phyloP scores from a whole-genome alignment of 2,888 invertebrate species.

The Nematopogon swammerdamellus region DNA sequence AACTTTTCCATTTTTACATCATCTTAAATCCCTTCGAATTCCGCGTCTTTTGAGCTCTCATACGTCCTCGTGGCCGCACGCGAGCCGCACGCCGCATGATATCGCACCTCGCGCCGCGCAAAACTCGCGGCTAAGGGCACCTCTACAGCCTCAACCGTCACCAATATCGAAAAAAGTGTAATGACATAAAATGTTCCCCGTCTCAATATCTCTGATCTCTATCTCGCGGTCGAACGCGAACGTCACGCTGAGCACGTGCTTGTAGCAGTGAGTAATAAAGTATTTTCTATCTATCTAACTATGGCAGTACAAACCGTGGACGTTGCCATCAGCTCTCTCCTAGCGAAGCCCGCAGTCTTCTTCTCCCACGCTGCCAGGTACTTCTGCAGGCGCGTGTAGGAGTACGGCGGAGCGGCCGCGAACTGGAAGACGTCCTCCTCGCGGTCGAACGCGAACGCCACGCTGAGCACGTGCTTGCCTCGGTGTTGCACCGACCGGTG shows the following conservation, averaged over 20 bases:
- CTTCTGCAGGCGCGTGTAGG: slow-evolving; percentile 87
- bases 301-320: slow-evolving; percentile 50
- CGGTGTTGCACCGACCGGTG: slow-evolving; percentile 87
- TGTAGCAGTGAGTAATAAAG: slow-evolving; percentile 90
- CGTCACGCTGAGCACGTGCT: slow-evolving; percentile 90
- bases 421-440: slow-evolving; percentile 97
- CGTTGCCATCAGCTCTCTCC: slow-evolving; percentile 67
- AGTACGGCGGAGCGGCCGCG: slow-evolving; percentile 90
- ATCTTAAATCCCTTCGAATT: no score
- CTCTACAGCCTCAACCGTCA: no score
- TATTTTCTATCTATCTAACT: not conserved
- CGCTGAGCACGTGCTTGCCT: slow-evolving; percentile 88
- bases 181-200: no score
- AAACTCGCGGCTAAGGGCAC: no score
- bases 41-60: no score
- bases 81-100: no score
- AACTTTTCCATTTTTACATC: no score
- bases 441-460: slow-evolving; percentile 91
- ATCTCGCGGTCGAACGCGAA: slow-evolving; percentile 95
- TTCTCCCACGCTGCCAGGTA: slow-evolving; percentile 70
- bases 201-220: no score
- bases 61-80: no score
- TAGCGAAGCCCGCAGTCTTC: slow-evolving; percentile 63
- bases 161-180: no score
- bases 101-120: no score